Evolutionary conservation across 2,888 invertebrate species (phyloP), one percentile per base, ranked within the genome.

Genomic region (Liposcelis brunnea): DNA sequence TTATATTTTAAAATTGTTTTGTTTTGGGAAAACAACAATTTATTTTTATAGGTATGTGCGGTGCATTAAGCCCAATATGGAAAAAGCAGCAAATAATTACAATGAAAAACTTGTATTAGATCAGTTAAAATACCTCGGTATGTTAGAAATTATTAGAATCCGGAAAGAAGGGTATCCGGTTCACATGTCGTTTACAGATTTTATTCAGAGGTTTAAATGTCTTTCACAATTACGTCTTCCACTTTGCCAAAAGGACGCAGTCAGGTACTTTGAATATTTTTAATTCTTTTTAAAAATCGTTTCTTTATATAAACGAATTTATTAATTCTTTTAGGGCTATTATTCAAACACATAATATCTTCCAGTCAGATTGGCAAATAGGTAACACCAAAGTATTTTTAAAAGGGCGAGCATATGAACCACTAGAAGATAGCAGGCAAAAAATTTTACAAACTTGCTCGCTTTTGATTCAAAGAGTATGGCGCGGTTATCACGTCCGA

Each of bases 71-170:
- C 90, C 91, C 1, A 91, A 91, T 61, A 75, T 80, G 61, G 72
- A 80, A 55, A 91, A 91, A 62, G 70, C 74, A 45, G 74, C 86
- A 0, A 76, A 86, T 56, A 74, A 76, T 56, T 91, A 82, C 63
- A 80, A 80, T 59, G 77, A 80, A 47, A 73, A 75, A 46, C 67
- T 90, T 47, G 90, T 91, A 2, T 65, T 85, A 53, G 87, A 89
- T 57, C 91, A 91, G 63, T 67, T 91, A 43, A 77, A 80, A 56
- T 91, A 91, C 66, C 70, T 91, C 49, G 91, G 90, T 49, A 90
- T 91, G 87, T 70, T 89, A 60, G 90, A 91, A 62, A 90, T 91
- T 52, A 90, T 91, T 54, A 71, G 87, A 50, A 91, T 91, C 51
- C 69, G 90, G 4, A 80, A 85, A 55, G 89, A 90, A 61, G 90